Base-by-base conservation (phyloP, 1,140 invertebrate genomes). In the Drosophila biarmipes region DNA sequence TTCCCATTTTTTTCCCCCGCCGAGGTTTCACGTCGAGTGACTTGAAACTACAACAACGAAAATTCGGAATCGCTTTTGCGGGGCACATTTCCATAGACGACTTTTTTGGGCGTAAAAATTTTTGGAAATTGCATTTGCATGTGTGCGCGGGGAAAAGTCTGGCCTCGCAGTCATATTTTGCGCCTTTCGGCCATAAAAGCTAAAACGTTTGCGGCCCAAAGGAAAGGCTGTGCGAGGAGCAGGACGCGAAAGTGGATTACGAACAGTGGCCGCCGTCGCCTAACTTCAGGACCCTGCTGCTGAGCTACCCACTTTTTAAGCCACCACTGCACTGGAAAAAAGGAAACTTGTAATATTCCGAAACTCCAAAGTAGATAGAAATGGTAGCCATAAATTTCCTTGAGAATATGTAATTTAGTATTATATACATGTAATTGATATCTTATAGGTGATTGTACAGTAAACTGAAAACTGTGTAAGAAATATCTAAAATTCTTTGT, bases 161-260 rank as follows among this genome's bases (percentile, higher is more conserved):
- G 31, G 7, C 19, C 19, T 17, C 34, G 53, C 21, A 48, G 49
- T 53, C 62, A 68, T 46, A 68, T 68, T 55, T 68, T n/a, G 42
- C 21, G 29, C 72, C 61, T 49, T 62, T 67, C 48, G 73, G 61
- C 48, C 61, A 53, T 75, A 75, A 75, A 67, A 66, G 73, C 73
- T 42, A 58, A 75, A 75, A 75, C 67, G 72, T 74, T 75, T 48
- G 61, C 61, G 73, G 73, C 72, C 66, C 73, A 75, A 74, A 74
- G 71, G 73, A 58, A 74, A 51, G 53, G 71, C 61, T 45, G 46
- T 38, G 42, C 42, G 53, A 45, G 57, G 42, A 46, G 58, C 43
- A 57, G 71, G 12, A 53, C 27, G 42, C 63, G 21, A 75, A 75
- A 75, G 71, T 75, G 71, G 73, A 75, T 75, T 75, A 75, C 71